A percentile compares a stretch with the other conserved stretches of the same genome.
Evolutionary conservation across 2,888 invertebrate genomes (phyloP).

Genomic region (Sceliomorpha sp.): DNA sequence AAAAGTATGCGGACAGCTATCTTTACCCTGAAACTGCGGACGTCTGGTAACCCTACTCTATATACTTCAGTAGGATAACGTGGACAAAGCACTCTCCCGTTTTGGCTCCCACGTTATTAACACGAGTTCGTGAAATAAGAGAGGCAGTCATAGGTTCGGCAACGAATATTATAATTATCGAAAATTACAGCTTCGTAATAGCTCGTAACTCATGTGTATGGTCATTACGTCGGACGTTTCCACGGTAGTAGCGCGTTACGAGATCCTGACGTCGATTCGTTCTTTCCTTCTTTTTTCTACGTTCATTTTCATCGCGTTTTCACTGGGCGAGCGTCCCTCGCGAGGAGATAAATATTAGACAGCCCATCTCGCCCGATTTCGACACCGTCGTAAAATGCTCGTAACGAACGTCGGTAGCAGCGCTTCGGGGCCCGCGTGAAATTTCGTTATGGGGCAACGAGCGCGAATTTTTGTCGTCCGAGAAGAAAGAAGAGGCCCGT

Average conservation of each 20-base stretch:
- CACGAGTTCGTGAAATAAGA: slow-evolving; percentile 7
- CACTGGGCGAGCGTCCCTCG: background rate
- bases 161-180: slow-evolving; percentile 15
- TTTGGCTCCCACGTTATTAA: slow-evolving; percentile 11
- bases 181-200: slow-evolving; percentile 16
- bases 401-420: too few relatives aligned
- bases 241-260: slow-evolving; percentile 8
- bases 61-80: too few relatives aligned
- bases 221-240: slow-evolving; percentile 3
- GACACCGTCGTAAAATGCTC: background rate
- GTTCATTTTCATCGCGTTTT: slow-evolving; percentile 1
- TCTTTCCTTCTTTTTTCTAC: too few relatives aligned
- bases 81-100: background rate
- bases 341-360: background rate
- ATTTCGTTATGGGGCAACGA: too few relatives aligned
- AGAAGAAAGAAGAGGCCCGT: background rate
- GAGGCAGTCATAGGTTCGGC: slow-evolving; percentile 5
- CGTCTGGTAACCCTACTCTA: too few relatives aligned
- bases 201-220: slow-evolving; percentile 10
- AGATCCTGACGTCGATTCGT: slow-evolving; percentile 2
- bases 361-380: background rate
- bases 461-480: too few relatives aligned
- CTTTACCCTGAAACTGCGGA: too few relatives aligned
- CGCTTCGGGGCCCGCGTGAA: too few relatives aligned
- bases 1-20: too few relatives aligned